Evolutionary conservation across 2,113 vertebrate species (phyloP), one percentile per base, ranked within the genome.

Genomic region (Proteles cristata): DNA sequence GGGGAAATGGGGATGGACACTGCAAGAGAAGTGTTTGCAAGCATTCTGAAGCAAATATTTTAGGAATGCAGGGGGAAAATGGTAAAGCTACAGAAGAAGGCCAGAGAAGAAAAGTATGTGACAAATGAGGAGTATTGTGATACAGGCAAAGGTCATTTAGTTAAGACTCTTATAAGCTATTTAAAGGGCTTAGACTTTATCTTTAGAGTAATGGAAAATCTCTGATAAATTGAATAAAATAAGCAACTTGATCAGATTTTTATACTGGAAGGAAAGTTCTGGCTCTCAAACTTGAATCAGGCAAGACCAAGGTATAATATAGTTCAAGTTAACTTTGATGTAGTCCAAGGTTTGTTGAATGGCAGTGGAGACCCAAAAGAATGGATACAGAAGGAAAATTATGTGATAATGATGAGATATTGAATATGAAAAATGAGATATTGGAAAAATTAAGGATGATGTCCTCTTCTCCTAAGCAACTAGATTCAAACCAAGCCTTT

Each of bases 251-350:
- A 76, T 55, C 7, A 63, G 25, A 76, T 39, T 85, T 90, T 43
- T 39, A 9, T 69, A 11, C 43, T 43, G 53, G 5, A 73, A 63
- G 23, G 1, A 53, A 73, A 39, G 76, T 63, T 76, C n/a, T 86
- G 23, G n/a, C 43, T 17, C 5, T 12, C 39, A 11, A 5, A 33
- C 35, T 31, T 33, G 50, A 79, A 81, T 1, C 4, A 53, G 53
- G 0, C 45, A 91, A 73, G 9, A 39, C 4, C 9, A 43, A 10
- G 7, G 0, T 76, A 0, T 21, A 11, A 76, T 26, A 48, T 1
- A n/a, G 58, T 74, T 68, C 48, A 74, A 25, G 3, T 2, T 76
- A 83, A 45, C 35, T 74, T 16, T 58, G 7, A 83, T 45, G 23
- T 4, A 69, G 3, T 65, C 8, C 5, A 81, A 77, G 48, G 11